Conservation (phyloP, 1,140 invertebrate genomes). For the Formica selysi region DNA sequence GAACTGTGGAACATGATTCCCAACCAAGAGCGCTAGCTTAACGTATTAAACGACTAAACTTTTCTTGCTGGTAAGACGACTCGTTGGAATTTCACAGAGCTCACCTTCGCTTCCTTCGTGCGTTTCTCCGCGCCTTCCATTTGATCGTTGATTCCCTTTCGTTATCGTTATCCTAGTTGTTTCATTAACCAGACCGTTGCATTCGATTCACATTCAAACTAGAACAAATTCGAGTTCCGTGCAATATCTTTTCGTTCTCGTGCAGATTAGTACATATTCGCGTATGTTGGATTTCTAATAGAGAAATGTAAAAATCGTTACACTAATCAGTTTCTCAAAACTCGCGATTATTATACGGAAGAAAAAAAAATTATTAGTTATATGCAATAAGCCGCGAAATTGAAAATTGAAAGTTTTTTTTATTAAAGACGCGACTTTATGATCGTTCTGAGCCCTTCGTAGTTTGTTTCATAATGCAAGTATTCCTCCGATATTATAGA, state of each 20-base stretch:
- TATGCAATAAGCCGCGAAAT: background rate
- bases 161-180: constrained; percentile 24
- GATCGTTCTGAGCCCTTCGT: background rate
- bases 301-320: background rate
- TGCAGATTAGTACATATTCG: background rate
- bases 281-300: background rate
- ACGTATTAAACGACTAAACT: constrained; percentile 41
- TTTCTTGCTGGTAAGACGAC: constrained; percentile 34
- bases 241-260: background rate
- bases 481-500: constrained; percentile 43
- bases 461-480: constrained; percentile 15
- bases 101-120: constrained; percentile 2
- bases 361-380: constrained; percentile 12
- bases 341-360: background rate
- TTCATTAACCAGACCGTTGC: constrained; percentile 31
- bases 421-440: constrained; percentile 10
- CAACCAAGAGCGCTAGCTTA: background rate
- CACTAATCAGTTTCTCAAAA: background rate
- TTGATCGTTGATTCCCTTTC: constrained; percentile 52
- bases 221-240: background rate
- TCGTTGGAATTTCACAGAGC: constrained; percentile 55
- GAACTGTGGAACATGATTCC: constrained; percentile 41
- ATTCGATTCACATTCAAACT: background rate
- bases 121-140: background rate
- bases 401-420: background rate